Conservation (phyloP, 2,113 vertebrate species). For the Cyprinodon variegatus region DNA sequence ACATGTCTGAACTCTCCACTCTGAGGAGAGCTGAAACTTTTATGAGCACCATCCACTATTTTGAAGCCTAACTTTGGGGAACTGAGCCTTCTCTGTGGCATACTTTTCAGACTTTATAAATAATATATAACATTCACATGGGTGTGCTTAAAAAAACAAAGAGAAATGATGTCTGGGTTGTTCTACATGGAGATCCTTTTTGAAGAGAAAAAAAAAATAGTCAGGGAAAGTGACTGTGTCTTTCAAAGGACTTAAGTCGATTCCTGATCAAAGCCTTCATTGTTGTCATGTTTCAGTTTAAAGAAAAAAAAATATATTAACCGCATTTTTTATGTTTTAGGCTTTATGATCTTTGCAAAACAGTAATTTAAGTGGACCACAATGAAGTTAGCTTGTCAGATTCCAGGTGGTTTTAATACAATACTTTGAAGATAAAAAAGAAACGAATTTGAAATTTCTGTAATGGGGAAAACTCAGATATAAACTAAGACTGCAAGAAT, state of each 20-base stretch:
- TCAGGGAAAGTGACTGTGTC: slow-evolving; percentile 42
- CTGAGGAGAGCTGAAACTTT: slow-evolving; percentile 70
- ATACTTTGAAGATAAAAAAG: slow-evolving; percentile 15
- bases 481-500: too few relatives aligned
- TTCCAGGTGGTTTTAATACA: slow-evolving; percentile 45
- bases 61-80: slow-evolving; percentile 54
- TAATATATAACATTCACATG: slow-evolving; percentile 71
- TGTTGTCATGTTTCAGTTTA: neutral
- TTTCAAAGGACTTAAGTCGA: slow-evolving; percentile 28
- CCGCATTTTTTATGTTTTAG: slow-evolving; percentile 32
- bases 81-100: slow-evolving; percentile 67
- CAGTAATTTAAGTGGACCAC: slow-evolving; percentile 39
- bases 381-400: slow-evolving; percentile 31
- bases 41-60: slow-evolving; percentile 69
- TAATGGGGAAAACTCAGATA: too few relatives aligned
- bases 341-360: slow-evolving; percentile 54
- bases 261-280: slow-evolving; percentile 20
- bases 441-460: too few relatives aligned
- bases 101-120: slow-evolving; percentile 69
- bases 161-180: slow-evolving; percentile 63
- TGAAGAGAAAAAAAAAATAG: slow-evolving; percentile 23
- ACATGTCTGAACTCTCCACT: slow-evolving; percentile 53
- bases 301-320: slow-evolving; percentile 42
- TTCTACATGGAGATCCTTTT: slow-evolving; percentile 55
- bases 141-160: slow-evolving; percentile 71